Evolutionary conservation across 64 coral and sea anemone genomes (phyloP), one percentile per base, ranked within the genome.

Genomic region (Stylophora pistillata): DNA sequence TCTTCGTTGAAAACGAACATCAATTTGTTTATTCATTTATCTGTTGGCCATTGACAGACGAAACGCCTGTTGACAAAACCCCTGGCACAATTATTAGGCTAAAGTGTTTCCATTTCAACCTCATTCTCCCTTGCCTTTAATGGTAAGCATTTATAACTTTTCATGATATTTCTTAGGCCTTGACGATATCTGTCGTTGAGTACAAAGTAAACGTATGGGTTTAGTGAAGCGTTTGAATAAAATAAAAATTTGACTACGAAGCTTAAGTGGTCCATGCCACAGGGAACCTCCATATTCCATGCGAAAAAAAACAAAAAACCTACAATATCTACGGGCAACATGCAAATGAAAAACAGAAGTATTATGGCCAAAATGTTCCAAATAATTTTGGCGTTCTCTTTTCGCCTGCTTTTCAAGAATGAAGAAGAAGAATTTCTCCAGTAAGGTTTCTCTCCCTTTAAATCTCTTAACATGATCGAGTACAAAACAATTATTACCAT

Each of bases 181-280:
- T 54, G 54, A 5, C 88, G 55, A 32, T 73, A 90, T 71, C 79
- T 82, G 16, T 82, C 70, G 15, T 72, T 74, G 1, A 90, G 72
- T n/a, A 90, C 28, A 52, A 90, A 90, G 41, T 82, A 90, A 74
- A 90, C n/a, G 0, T 34, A 72, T 9, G 88, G 88, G 62, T 90
- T 90, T 55, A 90, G 71, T 12, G 88, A 53, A 5, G 88, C 26
- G 28, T 90, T 90, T 16, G 78, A 82, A 68, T 82, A 74, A 20
- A 79, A 78, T 20, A 90, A 33, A 28, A 81, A 90, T 78, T 90
- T 78, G 4, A 63, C 78, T 16, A 58, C 68, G 13, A 82, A 90
- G 7, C 68, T 16, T 26, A 73, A 29, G 12, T 59, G 34, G 15
- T 82, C 63, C 52, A 66, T 72, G 12, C 57, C 56, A 52, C 77